Evolutionary conservation across 2,113 vertebrate species (phyloP), one percentile per base, ranked within the genome.

Genomic region (Lophotis ruficrista): DNA sequence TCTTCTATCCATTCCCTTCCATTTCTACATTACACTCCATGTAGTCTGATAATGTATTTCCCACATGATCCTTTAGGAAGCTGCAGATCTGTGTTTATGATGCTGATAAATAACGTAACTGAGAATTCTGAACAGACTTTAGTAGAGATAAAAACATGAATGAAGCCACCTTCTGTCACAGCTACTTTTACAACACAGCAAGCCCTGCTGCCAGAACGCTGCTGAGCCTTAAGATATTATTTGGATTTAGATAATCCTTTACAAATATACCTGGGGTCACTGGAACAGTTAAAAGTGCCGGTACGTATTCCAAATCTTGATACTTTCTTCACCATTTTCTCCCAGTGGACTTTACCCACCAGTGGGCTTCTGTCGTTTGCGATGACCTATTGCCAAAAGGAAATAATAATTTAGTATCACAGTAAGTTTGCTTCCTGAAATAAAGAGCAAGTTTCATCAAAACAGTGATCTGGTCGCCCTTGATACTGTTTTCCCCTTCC

Each of bases 251-350:
- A 91, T 89, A 94, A 91, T 41, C 80, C 76, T 75, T 79, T 77
- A 69, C 65, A 93, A 87, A 83, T 81, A 97, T 87, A 99, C 99
- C 99, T 99, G 96, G 99, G 98, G 92, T 99, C 99, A 98, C 97
- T 99, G 75, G 99, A 99, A 94, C 99, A 99, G 98, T 99, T 99
- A 71, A 99, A 99, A 71, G 99, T 99, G 95, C 99, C 99, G 33
- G 99, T 99, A 81, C 99, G 98, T 96, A 99, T 99, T 85, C 99
- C 99, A 78, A 99, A 99, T 97, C 99, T 98, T 35, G 99, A 99
- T 10, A 99, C 99, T 93, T 99, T 99, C 98, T 99, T 99, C 60
- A 99, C 99, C 99, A 99, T 99, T 97, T 99, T 99, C 89, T 98
- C 98, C 99, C 99, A 99, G 96, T 98, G 99, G 83, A 98, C 98